These are phyloP conservation scores for Cyphomyrus plagiostoma DNA, from an alignment of 2,113 vertebrate genomes.

Conservation along the genomic window DNA sequence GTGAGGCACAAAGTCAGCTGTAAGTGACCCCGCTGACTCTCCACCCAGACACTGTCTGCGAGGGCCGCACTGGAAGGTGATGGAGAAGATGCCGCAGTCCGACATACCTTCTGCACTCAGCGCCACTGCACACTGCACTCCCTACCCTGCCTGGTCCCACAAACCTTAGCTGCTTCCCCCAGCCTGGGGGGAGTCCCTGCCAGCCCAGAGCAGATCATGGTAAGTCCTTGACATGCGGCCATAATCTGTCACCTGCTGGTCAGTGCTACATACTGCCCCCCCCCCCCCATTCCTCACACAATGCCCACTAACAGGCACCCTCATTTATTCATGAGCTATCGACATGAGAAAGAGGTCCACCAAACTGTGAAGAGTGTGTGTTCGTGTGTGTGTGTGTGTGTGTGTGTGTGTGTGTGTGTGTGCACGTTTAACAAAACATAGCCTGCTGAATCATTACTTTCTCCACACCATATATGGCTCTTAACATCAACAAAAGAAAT, in stretches of 20 bases:
- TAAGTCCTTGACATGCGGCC: slow-evolving; percentile 57
- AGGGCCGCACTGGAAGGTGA: slow-evolving; percentile 42
- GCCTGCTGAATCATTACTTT: background rate
- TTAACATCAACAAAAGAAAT: background rate
- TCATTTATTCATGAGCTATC: slow-evolving; percentile 47
- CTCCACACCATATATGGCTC: background rate
- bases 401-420: background rate
- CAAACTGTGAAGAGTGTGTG: background rate
- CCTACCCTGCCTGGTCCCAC: slow-evolving; percentile 40
- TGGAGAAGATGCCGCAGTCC: slow-evolving; percentile 32
- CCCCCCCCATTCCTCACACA: background rate
- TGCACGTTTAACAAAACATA: background rate
- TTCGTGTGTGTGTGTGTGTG: background rate
- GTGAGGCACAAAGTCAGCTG: background rate
- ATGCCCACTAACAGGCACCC: slow-evolving; percentile 23
- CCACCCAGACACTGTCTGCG: slow-evolving; percentile 38
- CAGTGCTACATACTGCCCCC: slow-evolving; percentile 24
- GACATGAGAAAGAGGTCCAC: slow-evolving; percentile 11
- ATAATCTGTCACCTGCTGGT: slow-evolving; percentile 45
- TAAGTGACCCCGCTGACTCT: background rate
- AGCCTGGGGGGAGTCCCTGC: slow-evolving; percentile 51
- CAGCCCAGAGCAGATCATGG: slow-evolving; percentile 58
- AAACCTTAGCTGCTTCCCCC: slow-evolving; percentile 40
- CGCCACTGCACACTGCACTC: slow-evolving; percentile 29
- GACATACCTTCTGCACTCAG: slow-evolving; percentile 20